A percentile compares a stretch with the other conserved stretches of the same genome.
phyloP scores from a whole-genome alignment of 1,140 invertebrate species.

The Halyomorpha halys region DNA sequence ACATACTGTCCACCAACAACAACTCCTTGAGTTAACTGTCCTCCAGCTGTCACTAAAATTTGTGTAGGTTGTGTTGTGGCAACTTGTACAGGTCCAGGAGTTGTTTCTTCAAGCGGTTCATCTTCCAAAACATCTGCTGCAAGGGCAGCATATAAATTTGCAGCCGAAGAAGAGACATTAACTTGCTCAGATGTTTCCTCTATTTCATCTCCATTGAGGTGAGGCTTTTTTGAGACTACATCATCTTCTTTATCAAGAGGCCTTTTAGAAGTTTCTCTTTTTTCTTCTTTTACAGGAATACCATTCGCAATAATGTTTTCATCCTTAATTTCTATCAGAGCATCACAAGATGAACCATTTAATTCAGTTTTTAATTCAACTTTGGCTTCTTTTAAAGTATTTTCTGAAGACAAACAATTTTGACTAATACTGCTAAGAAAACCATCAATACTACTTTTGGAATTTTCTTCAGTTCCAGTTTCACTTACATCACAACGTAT shows the following conservation, averaged over 20 bases:
- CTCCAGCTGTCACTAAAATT: slow-evolving; percentile 30
- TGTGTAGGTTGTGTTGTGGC: slow-evolving; percentile 24
- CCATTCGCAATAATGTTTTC: slow-evolving; percentile 13
- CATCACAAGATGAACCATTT: slow-evolving; percentile 43
- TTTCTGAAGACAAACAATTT: slow-evolving; percentile 42
- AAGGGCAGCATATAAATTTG: slow-evolving; percentile 56
- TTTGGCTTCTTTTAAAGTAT: slow-evolving; percentile 30
- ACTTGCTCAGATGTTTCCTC: slow-evolving; percentile 28
- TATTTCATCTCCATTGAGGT: slow-evolving; percentile 29
- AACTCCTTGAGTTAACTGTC: slow-evolving; percentile 23
- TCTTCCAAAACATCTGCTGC: slow-evolving; percentile 60
- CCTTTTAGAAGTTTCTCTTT: slow-evolving; percentile 17
- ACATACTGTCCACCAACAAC: slow-evolving; percentile 36
- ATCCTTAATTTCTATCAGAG: slow-evolving; percentile 13
- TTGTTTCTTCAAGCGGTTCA: slow-evolving; percentile 40
- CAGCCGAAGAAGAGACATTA: slow-evolving; percentile 55
- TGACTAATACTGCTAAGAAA: slow-evolving; percentile 48
- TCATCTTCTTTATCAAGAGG: slow-evolving; percentile 33
- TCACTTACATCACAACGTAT: slow-evolving; percentile 10
- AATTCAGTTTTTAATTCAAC: slow-evolving; percentile 43
- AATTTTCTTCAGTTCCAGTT: slow-evolving; percentile 40
- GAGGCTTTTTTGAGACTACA: slow-evolving; percentile 28
- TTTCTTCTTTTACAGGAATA: slow-evolving; percentile 21
- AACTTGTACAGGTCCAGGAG: neutral
- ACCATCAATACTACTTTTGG: slow-evolving; percentile 51